Conservation (phyloP, 2,797 vertebrate genomes). For the Takifugu ocellatus region DNA sequence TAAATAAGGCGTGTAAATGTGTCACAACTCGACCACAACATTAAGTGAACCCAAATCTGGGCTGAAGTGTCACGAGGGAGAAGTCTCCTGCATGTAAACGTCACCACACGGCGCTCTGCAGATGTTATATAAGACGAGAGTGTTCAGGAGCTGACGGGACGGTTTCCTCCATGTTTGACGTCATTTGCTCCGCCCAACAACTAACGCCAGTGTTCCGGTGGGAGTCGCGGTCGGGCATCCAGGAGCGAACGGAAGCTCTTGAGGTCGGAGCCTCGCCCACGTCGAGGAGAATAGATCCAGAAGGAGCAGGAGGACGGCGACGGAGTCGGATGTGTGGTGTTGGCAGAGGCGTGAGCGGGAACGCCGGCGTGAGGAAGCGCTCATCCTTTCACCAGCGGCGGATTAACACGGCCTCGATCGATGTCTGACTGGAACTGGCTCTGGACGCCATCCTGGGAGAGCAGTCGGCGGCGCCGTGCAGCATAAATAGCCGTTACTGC, state of each 20-base stretch:
- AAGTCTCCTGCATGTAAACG: conserved; percentile 31
- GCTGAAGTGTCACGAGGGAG: conserved; percentile 26
- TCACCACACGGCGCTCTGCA: conserved; percentile 33
- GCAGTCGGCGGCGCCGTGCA: conserved; percentile 35
- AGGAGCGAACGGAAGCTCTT: too few species aligned
- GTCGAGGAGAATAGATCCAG: too few species aligned
- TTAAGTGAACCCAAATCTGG: conserved; percentile 32
- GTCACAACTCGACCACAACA: conserved; percentile 17
- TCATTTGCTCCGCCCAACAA: conserved; percentile 4
- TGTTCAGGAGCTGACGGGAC: conserved; percentile 17
- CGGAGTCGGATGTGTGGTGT: conserved; percentile 42
- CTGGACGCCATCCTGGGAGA: conserved; percentile 58
- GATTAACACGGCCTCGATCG: conserved; percentile 74
- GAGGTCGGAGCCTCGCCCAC: too few species aligned
- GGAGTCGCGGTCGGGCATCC: too few species aligned
- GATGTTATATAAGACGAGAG: conserved; percentile 26
- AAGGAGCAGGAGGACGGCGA: too few species aligned
- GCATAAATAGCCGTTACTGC: conserved; percentile 63
- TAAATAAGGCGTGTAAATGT: conserved; percentile 25
- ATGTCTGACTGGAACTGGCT: conserved; percentile 73
- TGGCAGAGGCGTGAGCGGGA: conserved; percentile 62
- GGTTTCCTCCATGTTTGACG: conserved; percentile 22
- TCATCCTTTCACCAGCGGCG: conserved; percentile 62
- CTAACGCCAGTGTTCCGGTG: too few species aligned
- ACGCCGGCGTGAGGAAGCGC: conserved; percentile 51